phyloP scores from a whole-genome alignment of 1,140 invertebrate genomes.

The Neodiprion lecontei region DNA sequence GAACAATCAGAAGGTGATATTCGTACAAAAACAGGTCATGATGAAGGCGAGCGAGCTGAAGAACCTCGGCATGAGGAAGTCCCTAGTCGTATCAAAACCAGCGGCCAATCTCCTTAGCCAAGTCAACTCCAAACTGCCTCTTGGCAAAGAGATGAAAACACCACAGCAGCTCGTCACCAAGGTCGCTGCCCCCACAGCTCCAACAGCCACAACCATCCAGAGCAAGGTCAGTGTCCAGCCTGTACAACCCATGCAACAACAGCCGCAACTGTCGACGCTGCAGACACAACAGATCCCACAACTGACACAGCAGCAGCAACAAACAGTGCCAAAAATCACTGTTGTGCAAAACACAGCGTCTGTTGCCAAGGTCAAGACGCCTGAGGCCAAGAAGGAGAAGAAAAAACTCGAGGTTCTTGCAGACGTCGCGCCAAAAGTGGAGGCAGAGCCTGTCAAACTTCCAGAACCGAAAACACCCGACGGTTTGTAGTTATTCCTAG shows the following conservation, averaged over 20 bases:
- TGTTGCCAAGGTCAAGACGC: conserved; percentile 40
- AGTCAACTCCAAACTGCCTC: conserved; percentile 36
- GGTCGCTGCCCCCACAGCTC: conserved; percentile 11
- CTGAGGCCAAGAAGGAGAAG: conserved; percentile 52
- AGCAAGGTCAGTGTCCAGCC: conserved; percentile 16
- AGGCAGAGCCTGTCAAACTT: conserved; percentile 36
- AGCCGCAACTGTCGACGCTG: background rate
- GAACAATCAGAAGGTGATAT: conserved; percentile 50
- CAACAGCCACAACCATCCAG: conserved; percentile 20
- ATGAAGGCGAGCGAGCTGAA: conserved; percentile 51
- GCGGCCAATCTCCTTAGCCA: conserved; percentile 40
- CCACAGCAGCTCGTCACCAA: conserved; percentile 31
- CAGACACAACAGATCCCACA: conserved; percentile 27
- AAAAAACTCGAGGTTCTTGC: conserved; percentile 44
- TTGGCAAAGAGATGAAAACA: conserved; percentile 46
- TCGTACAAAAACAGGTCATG: conserved; percentile 53
- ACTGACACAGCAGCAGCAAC: conserved; percentile 23
- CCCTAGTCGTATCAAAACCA: conserved; percentile 40
- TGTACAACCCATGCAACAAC: conserved; percentile 24
- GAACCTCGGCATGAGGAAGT: conserved; percentile 42
- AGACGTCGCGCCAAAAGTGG: conserved; percentile 34
- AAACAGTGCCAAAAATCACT: conserved; percentile 19
- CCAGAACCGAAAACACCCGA: conserved; percentile 42
- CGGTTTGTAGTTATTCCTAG: conserved; percentile 27
- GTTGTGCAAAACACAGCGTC: background rate